Conservation (phyloP, 2,888 invertebrate species). For the Philopedon plagiatum region DNA sequence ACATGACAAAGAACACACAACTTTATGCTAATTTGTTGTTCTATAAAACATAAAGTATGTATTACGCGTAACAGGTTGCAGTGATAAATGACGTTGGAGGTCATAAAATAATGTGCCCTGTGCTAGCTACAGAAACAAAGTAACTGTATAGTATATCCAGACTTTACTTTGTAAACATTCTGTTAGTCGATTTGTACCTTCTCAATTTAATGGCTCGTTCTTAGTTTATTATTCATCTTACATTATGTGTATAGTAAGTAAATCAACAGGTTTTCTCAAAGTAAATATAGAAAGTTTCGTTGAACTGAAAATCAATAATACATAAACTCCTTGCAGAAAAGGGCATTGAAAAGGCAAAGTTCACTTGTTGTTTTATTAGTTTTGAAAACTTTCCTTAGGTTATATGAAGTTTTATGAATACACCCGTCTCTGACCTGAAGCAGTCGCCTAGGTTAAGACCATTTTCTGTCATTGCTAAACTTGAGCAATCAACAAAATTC, state of each 20-base stretch:
- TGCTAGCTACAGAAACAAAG: slow-evolving; percentile 5
- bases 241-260: slow-evolving; percentile 18
- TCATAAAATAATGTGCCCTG: background rate
- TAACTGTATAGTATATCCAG: slow-evolving; percentile 1
- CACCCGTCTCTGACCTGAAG: too few relatives aligned
- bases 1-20: background rate
- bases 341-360: slow-evolving; percentile 9
- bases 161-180: slow-evolving; percentile 18
- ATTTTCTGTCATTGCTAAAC: too few relatives aligned
- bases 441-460: too few relatives aligned
- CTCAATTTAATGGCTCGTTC: background rate
- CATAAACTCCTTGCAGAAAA: slow-evolving; percentile 14
- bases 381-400: background rate
- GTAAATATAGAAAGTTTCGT: slow-evolving; percentile 42
- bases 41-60: background rate
- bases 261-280: slow-evolving; percentile 39
- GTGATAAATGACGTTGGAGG: background rate
- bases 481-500: too few relatives aligned
- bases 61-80: slow-evolving; percentile 1
- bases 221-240: slow-evolving; percentile 38
- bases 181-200: slow-evolving; percentile 8
- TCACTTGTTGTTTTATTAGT: background rate
- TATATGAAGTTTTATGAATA: background rate
- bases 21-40: background rate
- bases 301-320: slow-evolving; percentile 25